Evolutionary conservation across 1,140 invertebrate genomes (phyloP), one percentile per base, ranked within the genome.

Genomic region (Drosophila watanabei): DNA sequence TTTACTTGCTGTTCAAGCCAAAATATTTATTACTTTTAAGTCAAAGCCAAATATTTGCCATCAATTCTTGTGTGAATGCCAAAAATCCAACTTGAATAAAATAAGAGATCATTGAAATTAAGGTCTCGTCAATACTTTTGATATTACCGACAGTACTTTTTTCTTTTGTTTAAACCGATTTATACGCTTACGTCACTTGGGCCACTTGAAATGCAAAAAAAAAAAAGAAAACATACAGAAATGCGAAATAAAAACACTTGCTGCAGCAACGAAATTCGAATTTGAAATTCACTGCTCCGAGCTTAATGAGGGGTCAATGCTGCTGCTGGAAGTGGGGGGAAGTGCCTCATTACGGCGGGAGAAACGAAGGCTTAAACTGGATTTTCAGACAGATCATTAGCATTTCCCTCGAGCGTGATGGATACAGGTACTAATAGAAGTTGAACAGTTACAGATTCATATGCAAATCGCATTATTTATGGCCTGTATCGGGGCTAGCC

Each of bases 221-320:
- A 75, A 71, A 64, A 65, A 37, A 2, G 28, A 64, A 63, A 60
- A 60, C 14, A 63, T 57, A 59, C n/a, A 61, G 48, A 76, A 11
- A 58, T 24, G 28, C 41, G 45, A 75, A 62, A 73, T 61, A 52
- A 57, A 75, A 45, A 71, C 59, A 69, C 75, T 79, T 79, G 75
- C 45, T 71, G 39, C 64, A 73, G 58, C 51, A 87, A 82, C 39
- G 0, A 73, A 84, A 49, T 64, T 60, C 51, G 49, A 66, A 75
- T 79, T 78, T 33, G 45, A 78, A 77, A 79, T 69, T 78, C 68
- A 20, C 35, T 45, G 83, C 77, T 80, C 52, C 51, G 43, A 62
- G 52, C 79, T 89, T 75, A 89, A 85, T 76, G 70, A 84, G 85
- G 75, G 86, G 86, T 88, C 82, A 87, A 80, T 88, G 80, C 20